Evolutionary conservation across 2,888 invertebrate genomes (phyloP).

Genomic region (Leptarthrus brevirostris): DNA sequence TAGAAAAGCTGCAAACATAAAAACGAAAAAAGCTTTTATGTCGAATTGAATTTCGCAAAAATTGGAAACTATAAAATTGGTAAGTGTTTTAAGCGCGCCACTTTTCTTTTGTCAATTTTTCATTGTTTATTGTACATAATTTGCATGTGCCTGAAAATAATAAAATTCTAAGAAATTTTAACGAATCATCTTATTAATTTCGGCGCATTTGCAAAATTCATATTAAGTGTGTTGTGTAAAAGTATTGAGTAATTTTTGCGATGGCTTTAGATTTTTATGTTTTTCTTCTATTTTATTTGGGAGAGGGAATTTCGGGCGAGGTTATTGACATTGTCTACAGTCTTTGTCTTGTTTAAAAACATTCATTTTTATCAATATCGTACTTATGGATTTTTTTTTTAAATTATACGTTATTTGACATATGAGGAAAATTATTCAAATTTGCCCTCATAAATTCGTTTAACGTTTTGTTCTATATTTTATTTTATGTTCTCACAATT

Average conservation of each 20-base stretch:
- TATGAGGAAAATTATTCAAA: slow-evolving; percentile 1
- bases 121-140: background rate
- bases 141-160: no score
- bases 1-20: no score
- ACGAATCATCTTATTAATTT: background rate
- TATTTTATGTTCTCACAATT: background rate
- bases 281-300: no score
- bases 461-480: background rate
- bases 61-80: slow-evolving; percentile 38
- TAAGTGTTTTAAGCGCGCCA: background rate
- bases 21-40: background rate
- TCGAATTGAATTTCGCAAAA: background rate
- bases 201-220: background rate
- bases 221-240: background rate
- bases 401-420: background rate
- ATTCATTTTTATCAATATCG: no score
- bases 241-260: background rate
- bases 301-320: background rate
- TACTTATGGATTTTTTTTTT: background rate
- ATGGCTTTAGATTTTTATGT: background rate
- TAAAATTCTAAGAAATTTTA: no score
- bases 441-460: slow-evolving; percentile 5
- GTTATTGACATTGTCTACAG: background rate
- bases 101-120: background rate
- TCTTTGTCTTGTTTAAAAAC: no score